Percentiles rank a stretch among this genome's conserved stretches.
Evolutionary conservation across 2,113 vertebrate species (phyloP).

Genomic region (Campylorhamphus procurvoides): DNA sequence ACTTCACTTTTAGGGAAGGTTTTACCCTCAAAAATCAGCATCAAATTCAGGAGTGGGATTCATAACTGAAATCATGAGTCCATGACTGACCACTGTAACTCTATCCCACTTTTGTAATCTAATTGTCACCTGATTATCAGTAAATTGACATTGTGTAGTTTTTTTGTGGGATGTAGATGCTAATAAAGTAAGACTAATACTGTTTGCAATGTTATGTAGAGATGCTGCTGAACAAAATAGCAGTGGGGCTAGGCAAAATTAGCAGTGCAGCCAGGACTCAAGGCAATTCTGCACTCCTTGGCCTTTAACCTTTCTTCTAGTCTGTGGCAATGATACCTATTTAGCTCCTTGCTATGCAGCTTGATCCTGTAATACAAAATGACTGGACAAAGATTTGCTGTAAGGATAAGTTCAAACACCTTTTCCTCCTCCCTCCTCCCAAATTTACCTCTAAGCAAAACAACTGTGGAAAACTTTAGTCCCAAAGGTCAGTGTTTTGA

Average conservation of each 20-base stretch:
- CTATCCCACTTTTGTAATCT: background rate
- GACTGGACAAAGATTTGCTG: background rate
- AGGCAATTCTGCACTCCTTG: background rate
- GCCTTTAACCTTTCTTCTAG: background rate
- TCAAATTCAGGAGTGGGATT: background rate
- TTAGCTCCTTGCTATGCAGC: background rate
- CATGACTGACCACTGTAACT: background rate
- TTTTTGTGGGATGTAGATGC: accelerated
- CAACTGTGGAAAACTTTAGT: background rate
- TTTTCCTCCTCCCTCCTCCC: background rate
- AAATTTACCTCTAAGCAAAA: background rate
- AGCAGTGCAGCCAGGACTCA: background rate
- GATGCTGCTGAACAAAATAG: background rate
- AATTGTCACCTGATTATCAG: background rate
- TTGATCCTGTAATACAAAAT: background rate
- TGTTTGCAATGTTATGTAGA: background rate
- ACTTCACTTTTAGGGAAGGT: background rate
- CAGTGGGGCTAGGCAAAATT: background rate
- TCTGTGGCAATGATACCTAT: background rate
- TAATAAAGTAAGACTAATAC: background rate
- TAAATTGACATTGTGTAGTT: accelerated
- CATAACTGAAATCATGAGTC: background rate
- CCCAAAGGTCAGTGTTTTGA: constrained; percentile 12
- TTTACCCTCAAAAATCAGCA: background rate
- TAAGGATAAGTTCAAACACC: background rate